These are phyloP conservation scores for Ecliptopera silaceata DNA, from an alignment of 2,888 invertebrate genomes.

Conservation along the genomic window DNA sequence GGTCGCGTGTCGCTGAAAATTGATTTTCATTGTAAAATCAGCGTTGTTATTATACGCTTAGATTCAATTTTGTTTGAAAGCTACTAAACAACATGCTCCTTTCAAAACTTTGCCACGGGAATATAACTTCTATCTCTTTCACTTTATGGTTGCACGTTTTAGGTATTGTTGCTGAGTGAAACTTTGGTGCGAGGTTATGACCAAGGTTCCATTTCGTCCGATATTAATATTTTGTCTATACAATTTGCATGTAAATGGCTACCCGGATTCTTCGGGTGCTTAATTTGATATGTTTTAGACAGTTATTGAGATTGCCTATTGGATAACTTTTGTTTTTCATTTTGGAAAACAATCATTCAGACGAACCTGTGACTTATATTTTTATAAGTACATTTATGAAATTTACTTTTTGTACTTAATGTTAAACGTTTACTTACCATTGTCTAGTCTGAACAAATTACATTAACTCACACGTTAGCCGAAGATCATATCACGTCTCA, in stretches of 20 bases:
- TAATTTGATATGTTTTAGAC: constrained; percentile 27
- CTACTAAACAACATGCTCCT: neutral
- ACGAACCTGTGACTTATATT: too few relatives aligned
- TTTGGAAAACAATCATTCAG: neutral
- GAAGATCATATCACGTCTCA: too few relatives aligned
- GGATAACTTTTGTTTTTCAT: constrained; percentile 13
- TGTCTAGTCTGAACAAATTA: too few relatives aligned
- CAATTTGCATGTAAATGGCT: constrained; percentile 37
- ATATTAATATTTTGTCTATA: constrained; percentile 45
- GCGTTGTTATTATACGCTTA: neutral
- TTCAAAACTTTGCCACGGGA: neutral
- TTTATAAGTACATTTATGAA: too few relatives aligned
- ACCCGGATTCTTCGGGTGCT: constrained; percentile 16
- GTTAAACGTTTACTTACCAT: too few relatives aligned
- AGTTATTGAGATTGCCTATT: constrained; percentile 26
- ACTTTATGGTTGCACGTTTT: neutral
- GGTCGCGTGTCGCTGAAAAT: constrained; percentile 1
- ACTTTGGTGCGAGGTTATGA: constrained; percentile 7
- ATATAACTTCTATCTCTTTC: neutral
- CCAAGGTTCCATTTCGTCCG: constrained; percentile 47
- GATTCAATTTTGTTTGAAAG: neutral
- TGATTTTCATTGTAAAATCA: neutral
- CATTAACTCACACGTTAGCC: too few relatives aligned
- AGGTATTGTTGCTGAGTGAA: neutral
- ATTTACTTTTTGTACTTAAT: too few relatives aligned